phyloP scores from a whole-genome alignment of 2,113 vertebrate genomes.

The Opisthocomus hoazin region DNA sequence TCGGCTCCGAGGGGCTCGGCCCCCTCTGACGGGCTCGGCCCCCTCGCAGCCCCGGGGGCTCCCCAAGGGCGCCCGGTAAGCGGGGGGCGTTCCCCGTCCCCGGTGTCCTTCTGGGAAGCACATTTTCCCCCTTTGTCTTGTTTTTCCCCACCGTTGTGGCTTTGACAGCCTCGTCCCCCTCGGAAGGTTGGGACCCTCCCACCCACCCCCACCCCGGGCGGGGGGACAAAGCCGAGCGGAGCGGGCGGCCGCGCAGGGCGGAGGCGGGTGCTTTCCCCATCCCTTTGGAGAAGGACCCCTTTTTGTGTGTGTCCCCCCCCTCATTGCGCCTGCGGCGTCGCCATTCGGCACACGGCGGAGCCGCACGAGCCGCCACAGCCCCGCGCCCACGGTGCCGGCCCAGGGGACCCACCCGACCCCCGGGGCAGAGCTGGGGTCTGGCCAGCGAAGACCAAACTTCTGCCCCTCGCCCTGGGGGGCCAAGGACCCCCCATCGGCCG shows the following conservation, averaged over 20 bases:
- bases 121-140: background rate
- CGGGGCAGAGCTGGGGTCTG: background rate
- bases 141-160: background rate
- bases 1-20: rapidly evolving
- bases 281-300: background rate
- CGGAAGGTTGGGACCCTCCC: background rate
- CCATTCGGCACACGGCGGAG: background rate
- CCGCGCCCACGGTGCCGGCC: background rate
- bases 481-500: background rate
- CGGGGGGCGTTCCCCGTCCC: rapidly evolving
- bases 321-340: background rate
- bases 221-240: background rate
- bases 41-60: rapidly evolving
- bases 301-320: no score
- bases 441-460: background rate
- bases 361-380: rapidly evolving
- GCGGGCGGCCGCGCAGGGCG: rapidly evolving
- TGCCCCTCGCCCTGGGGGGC: background rate
- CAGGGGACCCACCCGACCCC: rapidly evolving
- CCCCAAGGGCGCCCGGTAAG: background rate
- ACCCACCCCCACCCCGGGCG: rapidly evolving
- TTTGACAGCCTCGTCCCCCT: background rate
- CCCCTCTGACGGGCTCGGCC: background rate
- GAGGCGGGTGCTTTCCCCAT: background rate
- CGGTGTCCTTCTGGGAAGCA: background rate